Evolutionary conservation across 2,888 invertebrate species (phyloP).

Genomic region (Polyommatus iphigenia): DNA sequence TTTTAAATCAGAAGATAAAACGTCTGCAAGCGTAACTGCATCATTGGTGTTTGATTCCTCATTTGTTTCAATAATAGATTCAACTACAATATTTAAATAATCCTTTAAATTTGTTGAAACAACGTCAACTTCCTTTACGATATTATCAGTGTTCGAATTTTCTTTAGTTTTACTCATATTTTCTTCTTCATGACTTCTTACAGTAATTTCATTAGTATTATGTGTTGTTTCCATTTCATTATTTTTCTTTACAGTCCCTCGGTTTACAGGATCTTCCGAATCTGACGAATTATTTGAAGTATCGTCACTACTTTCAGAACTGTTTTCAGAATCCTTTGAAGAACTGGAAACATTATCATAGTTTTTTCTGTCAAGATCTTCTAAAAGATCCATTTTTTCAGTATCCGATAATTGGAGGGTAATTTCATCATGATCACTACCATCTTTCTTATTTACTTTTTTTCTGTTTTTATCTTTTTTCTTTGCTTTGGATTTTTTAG

Average conservation of each 20-base stretch:
- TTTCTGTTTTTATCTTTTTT: conserved; percentile 55
- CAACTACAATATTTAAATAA: conserved; percentile 11
- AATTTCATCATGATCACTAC: conserved; percentile 71
- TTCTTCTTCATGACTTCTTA: conserved; percentile 13
- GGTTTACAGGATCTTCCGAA: neutral
- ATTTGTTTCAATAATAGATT: neutral
- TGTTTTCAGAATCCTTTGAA: conserved; percentile 51
- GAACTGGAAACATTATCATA: conserved; percentile 54
- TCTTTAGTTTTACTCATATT: neutral
- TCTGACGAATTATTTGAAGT: neutral
- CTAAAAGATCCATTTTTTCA: conserved; percentile 73
- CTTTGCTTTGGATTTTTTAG: conserved; percentile 60
- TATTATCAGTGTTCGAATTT: neutral
- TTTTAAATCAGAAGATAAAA: neutral
- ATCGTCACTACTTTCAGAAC: conserved; percentile 44
- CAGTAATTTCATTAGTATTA: conserved; percentile 18
- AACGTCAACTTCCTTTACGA: neutral
- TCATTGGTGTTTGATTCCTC: neutral
- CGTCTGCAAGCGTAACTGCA: neutral
- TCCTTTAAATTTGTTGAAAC: neutral
- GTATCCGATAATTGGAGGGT: conserved; percentile 71
- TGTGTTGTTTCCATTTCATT: conserved; percentile 1
- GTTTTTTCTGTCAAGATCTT: conserved; percentile 64
- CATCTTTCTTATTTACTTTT: conserved; percentile 53
- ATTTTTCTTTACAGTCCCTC: conserved; percentile 9